Percentiles rank a stretch among this genome's conserved stretches.
These are phyloP conservation scores for Macropis europaea DNA, from an alignment of 2,888 invertebrate genomes.

Conservation along the genomic window DNA sequence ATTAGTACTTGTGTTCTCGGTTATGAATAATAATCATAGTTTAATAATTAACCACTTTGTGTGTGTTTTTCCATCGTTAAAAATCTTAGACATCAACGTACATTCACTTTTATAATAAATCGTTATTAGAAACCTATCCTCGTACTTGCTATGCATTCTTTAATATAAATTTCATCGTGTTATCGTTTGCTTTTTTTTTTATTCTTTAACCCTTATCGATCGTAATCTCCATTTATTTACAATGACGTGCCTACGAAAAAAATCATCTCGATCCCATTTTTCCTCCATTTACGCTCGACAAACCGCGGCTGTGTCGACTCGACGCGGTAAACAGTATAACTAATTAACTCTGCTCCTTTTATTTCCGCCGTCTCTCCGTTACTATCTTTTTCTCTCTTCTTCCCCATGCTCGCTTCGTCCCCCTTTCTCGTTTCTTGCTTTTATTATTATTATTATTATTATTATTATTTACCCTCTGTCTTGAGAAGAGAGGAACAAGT, in stretches of 20 bases:
- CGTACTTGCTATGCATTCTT: constrained; percentile 76
- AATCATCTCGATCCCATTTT: constrained; percentile 45
- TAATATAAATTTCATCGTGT: constrained; percentile 73
- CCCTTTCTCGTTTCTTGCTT: neutral
- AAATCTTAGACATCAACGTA: constrained; percentile 79
- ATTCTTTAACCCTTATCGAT: neutral
- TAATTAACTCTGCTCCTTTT: constrained; percentile 21
- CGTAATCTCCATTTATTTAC: constrained; percentile 69
- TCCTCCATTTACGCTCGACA: constrained; percentile 38
- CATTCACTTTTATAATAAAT: constrained; percentile 79
- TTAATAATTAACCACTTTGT: constrained; percentile 71
- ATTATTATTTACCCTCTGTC: constrained; percentile 38
- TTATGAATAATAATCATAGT: constrained; percentile 74
- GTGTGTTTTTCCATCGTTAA: constrained; percentile 68
- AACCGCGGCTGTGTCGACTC: constrained; percentile 44
- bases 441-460: constrained; percentile 16
- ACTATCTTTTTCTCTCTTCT: constrained; percentile 18
- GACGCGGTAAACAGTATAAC: constrained; percentile 57
- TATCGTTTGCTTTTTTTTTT: constrained; percentile 49
- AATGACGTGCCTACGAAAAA: constrained; percentile 64
- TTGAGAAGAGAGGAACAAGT: constrained; percentile 62
- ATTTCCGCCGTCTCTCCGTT: constrained; percentile 15
- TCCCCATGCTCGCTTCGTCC: too few species aligned
- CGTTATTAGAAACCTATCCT: constrained; percentile 78
- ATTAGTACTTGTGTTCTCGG: constrained; percentile 67